Evolutionary conservation across 1,140 invertebrate species (phyloP).

Genomic region (Vanessa tameamea): DNA sequence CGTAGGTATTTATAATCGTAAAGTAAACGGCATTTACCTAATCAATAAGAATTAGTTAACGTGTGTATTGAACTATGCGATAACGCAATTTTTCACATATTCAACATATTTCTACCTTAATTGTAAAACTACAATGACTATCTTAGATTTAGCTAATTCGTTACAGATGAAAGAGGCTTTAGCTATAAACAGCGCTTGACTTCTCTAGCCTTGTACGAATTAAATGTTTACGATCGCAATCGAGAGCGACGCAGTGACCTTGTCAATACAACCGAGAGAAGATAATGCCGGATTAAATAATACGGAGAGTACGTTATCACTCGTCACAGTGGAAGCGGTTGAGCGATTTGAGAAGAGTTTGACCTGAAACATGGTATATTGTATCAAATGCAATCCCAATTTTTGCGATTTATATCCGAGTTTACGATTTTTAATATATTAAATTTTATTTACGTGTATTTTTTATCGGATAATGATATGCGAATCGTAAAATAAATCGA

Average conservation of each 20-base stretch:
- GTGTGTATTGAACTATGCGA: background rate
- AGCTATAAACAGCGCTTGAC: slow-evolving; percentile 39
- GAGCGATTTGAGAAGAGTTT: too few relatives aligned
- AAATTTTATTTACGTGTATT: too few relatives aligned
- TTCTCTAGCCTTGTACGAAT: slow-evolving; percentile 43
- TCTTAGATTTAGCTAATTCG: slow-evolving; percentile 29
- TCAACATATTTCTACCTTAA: background rate
- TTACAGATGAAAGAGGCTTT: slow-evolving; percentile 36
- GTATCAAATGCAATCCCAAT: too few relatives aligned
- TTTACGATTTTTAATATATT: too few relatives aligned
- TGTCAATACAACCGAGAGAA: slow-evolving; percentile 45
- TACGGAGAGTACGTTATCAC: slow-evolving; percentile 23
- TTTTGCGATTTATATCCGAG: too few relatives aligned
- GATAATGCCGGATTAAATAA: slow-evolving; percentile 48
- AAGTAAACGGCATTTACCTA: background rate
- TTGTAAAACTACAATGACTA: background rate
- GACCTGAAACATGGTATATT: too few relatives aligned
- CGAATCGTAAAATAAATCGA: too few relatives aligned
- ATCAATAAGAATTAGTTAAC: background rate
- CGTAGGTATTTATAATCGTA: background rate
- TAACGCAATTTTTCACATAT: background rate
- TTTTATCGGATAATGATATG: too few relatives aligned
- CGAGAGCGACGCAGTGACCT: slow-evolving; percentile 46
- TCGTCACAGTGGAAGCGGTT: background rate
- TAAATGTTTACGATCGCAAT: slow-evolving; percentile 52